These are phyloP conservation scores for Borostomias antarcticus DNA, from an alignment of 2,797 vertebrate species.

Conservation along the genomic window DNA sequence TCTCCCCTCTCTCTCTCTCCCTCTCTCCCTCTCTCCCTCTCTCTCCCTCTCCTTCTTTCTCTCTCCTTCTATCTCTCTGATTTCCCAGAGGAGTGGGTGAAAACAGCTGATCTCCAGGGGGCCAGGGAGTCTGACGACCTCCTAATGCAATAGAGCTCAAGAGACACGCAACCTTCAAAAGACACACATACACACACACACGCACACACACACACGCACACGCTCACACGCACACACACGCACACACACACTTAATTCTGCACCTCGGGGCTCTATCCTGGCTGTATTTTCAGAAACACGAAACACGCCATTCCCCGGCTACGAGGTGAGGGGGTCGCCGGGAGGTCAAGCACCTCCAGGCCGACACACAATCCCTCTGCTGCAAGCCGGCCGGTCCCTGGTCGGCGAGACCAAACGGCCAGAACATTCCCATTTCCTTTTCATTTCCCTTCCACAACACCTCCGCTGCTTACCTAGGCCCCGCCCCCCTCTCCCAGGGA, in stretches of 20 bases:
- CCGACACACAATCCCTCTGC: not conserved
- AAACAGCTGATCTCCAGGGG: slow-evolving; percentile 4
- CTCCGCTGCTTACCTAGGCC: not conserved
- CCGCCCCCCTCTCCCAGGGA: not conserved
- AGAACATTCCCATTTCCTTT: slow-evolving; percentile 9
- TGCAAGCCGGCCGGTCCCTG: no score
- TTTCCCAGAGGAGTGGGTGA: not conserved
- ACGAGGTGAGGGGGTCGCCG: not conserved
- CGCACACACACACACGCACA: not conserved
- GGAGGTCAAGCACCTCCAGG: not conserved
- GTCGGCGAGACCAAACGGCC: not conserved
- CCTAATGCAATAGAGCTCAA: not conserved
- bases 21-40: not conserved
- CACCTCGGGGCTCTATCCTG: no score
- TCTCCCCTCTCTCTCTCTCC: not conserved
- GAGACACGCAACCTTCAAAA: not conserved
- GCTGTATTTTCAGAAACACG: slow-evolving; percentile 7
- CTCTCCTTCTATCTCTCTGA: not conserved
- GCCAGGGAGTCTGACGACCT: not conserved
- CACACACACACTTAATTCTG: slow-evolving; percentile 14
- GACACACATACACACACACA: not conserved
- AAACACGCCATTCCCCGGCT: slow-evolving; percentile 2
- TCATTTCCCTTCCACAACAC: slow-evolving; percentile 9
- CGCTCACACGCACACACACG: not conserved
- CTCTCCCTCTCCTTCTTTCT: not conserved